Evolutionary conservation across 1,140 invertebrate species (phyloP).

Genomic region (Stegodyphus mimosarum): DNA sequence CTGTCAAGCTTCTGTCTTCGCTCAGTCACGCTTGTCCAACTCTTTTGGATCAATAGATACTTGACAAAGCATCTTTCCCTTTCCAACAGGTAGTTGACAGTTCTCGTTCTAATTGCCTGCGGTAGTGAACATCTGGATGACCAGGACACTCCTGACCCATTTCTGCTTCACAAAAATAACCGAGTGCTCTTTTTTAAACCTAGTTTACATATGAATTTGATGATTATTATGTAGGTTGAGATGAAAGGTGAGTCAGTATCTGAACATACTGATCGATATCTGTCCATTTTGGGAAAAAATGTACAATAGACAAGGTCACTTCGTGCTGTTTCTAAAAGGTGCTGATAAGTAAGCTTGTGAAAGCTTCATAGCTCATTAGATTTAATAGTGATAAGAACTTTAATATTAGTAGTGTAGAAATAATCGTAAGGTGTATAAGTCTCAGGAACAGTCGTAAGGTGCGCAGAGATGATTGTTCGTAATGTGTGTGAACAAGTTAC

Average conservation of each 20-base stretch:
- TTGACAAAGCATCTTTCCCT: background rate
- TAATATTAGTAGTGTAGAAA: too few relatives aligned
- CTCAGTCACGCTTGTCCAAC: background rate
- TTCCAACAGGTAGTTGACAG: constrained; percentile 1
- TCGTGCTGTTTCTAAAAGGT: background rate
- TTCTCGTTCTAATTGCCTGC: background rate
- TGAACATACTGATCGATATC: background rate
- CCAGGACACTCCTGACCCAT: constrained; percentile 20
- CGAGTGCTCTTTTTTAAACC: background rate
- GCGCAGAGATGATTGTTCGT: too few relatives aligned
- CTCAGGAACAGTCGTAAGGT: too few relatives aligned
- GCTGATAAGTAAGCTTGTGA: background rate
- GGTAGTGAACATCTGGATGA: constrained; percentile 12
- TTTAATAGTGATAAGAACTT: too few relatives aligned
- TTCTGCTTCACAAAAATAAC: constrained; percentile 9
- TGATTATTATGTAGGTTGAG: background rate
- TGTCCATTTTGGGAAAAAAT: background rate
- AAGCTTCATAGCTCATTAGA: too few relatives aligned
- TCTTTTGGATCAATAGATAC: background rate
- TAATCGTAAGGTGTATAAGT: too few relatives aligned
- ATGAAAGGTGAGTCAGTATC: background rate
- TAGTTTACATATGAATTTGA: background rate
- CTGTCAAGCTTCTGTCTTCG: too few relatives aligned
- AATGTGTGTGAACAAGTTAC: too few relatives aligned
- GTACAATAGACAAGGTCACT: background rate